phyloP scores from a whole-genome alignment of 2,888 invertebrate species.

The Mythimna ferrago region DNA sequence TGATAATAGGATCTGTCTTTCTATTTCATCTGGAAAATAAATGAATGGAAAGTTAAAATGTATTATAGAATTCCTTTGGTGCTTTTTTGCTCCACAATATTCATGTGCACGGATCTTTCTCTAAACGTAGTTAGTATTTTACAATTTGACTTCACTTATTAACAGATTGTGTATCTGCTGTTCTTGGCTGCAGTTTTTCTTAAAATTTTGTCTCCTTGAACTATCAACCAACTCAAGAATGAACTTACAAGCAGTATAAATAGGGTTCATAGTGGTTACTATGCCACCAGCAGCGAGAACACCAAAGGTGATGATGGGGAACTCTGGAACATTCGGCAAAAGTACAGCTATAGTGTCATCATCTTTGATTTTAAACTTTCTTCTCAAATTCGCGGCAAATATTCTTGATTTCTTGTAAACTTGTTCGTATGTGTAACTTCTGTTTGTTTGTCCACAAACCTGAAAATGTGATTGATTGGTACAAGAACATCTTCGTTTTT shows the following conservation, averaged over 20 bases:
- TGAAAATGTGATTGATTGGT: conserved; percentile 69
- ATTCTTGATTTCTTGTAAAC: conserved; percentile 90
- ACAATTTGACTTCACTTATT: background rate
- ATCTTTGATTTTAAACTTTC: conserved; percentile 90
- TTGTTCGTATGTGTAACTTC: conserved; percentile 92
- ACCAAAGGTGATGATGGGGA: conserved; percentile 91
- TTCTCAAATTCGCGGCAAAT: conserved; percentile 91
- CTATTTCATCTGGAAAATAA: conserved; percentile 92
- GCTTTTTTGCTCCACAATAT: no score
- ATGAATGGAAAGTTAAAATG: background rate
- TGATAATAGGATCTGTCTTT: conserved; percentile 91
- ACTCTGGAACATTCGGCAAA: conserved; percentile 94
- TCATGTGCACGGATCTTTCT: background rate
- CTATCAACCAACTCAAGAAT: conserved; percentile 4
- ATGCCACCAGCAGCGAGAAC: conserved; percentile 92
- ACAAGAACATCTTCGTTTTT: no score
- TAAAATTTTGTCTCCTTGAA: background rate
- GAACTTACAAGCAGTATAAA: conserved; percentile 91
- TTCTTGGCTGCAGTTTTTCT: no score
- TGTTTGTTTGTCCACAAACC: conserved; percentile 93
- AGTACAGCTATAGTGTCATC: conserved; percentile 92
- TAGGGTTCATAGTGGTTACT: conserved; percentile 93
- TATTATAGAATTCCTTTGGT: background rate
- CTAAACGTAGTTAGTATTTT: background rate
- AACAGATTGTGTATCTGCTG: no score